Base-by-base conservation (phyloP, 2,888 invertebrate species). In the Aplocera efformata region DNA sequence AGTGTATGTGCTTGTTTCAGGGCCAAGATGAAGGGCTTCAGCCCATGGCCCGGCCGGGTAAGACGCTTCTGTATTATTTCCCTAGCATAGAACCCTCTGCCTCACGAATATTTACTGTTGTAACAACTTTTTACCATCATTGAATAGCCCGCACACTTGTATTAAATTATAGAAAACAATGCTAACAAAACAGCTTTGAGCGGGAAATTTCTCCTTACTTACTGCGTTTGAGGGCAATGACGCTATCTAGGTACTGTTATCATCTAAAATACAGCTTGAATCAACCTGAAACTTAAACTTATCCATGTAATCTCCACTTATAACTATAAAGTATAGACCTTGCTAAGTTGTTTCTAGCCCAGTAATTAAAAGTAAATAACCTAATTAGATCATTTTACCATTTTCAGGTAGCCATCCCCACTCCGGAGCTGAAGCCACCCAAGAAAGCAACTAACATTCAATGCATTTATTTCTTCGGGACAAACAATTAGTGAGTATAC, bases 21-120 rank as follows among this genome's bases (percentile, higher is more conserved):
- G 98, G 97, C 98, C 43, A 98, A 97, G 92, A 97, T 98, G 97
- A 98, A 97, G 90, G 96, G 97, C 62, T 98, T 96, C 89, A 95
- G 96, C 58, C 96, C 97, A 54, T 98, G 98, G 98, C 98, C 98
- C 52, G 97, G 96, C 86, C 95, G 96, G 92, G 97, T 98, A 92
- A 94, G 95, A 92, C 76, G 79, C 70, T 67, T 70, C 62, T 54
- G 58, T 68, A 69, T 63, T 59, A 53, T 64, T 62, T 56, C 55
- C 48, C 37, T 17, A 36, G 17, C 38, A 40, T 32, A 42, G 52
- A 51, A 47, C 28, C 31, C 37, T 5, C 10, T 28, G 38, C 37
- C 32, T 34, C 26, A 44, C 27, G 36, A 20, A 23, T 10, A 29
- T 21, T 41, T 32, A 17, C 21, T 39, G 33, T 35, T 23, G 33